These are phyloP conservation scores for Drosophila subsilvestris DNA, from an alignment of 2,888 invertebrate species.

Conservation along the genomic window DNA sequence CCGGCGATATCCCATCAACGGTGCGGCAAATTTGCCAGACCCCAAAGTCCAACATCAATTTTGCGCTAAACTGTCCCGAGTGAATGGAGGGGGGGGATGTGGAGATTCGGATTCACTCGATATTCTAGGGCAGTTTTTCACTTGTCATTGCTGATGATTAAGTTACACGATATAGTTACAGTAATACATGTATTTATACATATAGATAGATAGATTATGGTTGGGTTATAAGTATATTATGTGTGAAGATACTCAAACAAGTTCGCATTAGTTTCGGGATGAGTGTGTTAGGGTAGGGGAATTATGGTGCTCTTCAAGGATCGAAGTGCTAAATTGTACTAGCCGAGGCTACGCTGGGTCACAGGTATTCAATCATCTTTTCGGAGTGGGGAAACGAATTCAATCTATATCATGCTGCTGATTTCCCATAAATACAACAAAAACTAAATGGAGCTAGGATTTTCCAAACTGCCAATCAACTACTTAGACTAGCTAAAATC, in stretches of 20 bases:
- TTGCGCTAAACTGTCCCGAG: slow-evolving; percentile 80
- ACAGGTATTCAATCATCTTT: slow-evolving; percentile 32
- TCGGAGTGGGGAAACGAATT: slow-evolving; percentile 1
- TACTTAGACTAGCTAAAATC: slow-evolving; percentile 58
- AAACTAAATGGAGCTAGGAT: slow-evolving; percentile 18
- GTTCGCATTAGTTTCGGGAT: slow-evolving; percentile 19
- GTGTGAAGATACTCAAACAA: slow-evolving; percentile 37
- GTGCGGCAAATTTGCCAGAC: slow-evolving; percentile 77
- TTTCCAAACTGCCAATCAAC: slow-evolving; percentile 32
- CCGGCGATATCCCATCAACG: slow-evolving; percentile 47
- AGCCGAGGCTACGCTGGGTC: slow-evolving; percentile 58
- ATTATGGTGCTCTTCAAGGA: slow-evolving; percentile 29
- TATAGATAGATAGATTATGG: slow-evolving; percentile 35
- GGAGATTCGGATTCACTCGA: slow-evolving; percentile 11
- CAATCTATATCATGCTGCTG: slow-evolving; percentile 30
- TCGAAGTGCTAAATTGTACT: slow-evolving; percentile 46
- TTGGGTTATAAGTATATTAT: slow-evolving; percentile 42
- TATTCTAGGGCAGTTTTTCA: slow-evolving; percentile 71
- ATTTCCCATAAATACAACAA: slow-evolving; percentile 27
- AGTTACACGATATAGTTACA: slow-evolving; percentile 42
- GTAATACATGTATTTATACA: slow-evolving; percentile 50
- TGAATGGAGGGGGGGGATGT: slow-evolving; percentile 6
- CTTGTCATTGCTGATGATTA: slow-evolving; percentile 77
- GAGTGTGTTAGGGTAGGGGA: slow-evolving; percentile 31
- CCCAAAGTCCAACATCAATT: slow-evolving; percentile 84